Percentiles rank a stretch among this genome's conserved stretches.
Conservation (phyloP, 2,797 vertebrate species). For the Anas acuta region DNA sequence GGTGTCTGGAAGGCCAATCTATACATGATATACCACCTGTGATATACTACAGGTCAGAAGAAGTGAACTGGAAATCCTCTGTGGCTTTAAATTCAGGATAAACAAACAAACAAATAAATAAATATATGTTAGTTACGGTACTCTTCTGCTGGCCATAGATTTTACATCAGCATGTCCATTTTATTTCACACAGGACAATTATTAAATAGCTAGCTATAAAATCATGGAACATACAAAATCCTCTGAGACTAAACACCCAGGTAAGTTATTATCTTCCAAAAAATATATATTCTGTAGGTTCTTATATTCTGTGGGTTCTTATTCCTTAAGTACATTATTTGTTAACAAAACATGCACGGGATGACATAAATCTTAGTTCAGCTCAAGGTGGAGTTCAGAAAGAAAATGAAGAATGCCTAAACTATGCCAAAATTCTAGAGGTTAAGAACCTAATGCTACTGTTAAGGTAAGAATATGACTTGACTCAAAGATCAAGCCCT, state of each 20-base stretch:
- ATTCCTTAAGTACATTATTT: not conserved
- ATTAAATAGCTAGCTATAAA: not conserved
- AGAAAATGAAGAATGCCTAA: not conserved
- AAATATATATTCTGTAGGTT: not conserved
- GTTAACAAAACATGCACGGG: not conserved
- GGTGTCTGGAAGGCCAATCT: not conserved
- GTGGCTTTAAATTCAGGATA: not conserved
- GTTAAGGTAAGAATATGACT: not conserved
- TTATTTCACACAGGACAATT: not conserved
- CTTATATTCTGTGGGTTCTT: not conserved
- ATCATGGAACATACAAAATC: not conserved
- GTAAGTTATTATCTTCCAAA: not conserved
- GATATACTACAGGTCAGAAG: not conserved
- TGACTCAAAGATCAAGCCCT: not conserved
- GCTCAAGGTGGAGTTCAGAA: not conserved
- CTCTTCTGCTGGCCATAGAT: not conserved
- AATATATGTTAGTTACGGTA: not conserved
- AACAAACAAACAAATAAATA: not conserved
- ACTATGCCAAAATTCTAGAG: not conserved
- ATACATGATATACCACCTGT: not conserved
- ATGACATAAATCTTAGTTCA: not conserved
- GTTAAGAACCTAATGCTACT: not conserved
- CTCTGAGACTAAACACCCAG: not conserved
- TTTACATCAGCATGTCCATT: not conserved
- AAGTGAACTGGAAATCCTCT: not conserved